Evolutionary conservation across 2,888 invertebrate genomes (phyloP), one percentile per base, ranked within the genome.

Genomic region (Syritta pipiens): DNA sequence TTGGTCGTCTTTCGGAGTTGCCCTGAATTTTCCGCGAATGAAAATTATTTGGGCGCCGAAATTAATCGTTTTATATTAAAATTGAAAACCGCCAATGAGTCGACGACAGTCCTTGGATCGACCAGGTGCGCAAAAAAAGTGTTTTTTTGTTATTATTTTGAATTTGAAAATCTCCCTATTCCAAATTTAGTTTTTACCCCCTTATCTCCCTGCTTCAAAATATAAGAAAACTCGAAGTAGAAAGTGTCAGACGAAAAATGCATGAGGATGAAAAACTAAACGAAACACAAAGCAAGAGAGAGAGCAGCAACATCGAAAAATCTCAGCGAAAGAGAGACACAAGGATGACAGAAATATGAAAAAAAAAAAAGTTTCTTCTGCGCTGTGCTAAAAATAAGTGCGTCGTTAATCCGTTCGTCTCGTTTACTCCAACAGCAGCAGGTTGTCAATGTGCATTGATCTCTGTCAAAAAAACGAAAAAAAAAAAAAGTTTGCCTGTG

Each of bases 41-140:
- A 77, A 68, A 74, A 81, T 68, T 48, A 69, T 53, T 55, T 76
- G 81, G 76, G 81, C 75, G 71, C 81, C 81, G 81, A 81, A 76
- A 72, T 76, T 72, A 49, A 44, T 67, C 24, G 59, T 60, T 72
- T 74, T 44, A 69, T 26, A 67, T 42, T 60, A 76, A 76, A 71
- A 81, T 71, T 55, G 84, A 84, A 79, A 82, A 83, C 81, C 82
- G 84, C 85, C 84, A 86, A 86, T 86, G 86, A 86, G 84, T 85
- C 86, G 86, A 82, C 84, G 86, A 84, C 86, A 85, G 84, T 86
- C 86, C 83, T 82, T 86, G 84, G 86, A 86, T 84, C 85, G 85
- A 84, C 85, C 85, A 86, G 86, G 86, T 86, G 82, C 49, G 82
- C 42, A 10, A 35, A 63, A 57, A 63, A 57, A 48, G 32, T 63